Base-by-base conservation (phyloP, 2,797 vertebrate species). In the Catostomus latipinnis region DNA sequence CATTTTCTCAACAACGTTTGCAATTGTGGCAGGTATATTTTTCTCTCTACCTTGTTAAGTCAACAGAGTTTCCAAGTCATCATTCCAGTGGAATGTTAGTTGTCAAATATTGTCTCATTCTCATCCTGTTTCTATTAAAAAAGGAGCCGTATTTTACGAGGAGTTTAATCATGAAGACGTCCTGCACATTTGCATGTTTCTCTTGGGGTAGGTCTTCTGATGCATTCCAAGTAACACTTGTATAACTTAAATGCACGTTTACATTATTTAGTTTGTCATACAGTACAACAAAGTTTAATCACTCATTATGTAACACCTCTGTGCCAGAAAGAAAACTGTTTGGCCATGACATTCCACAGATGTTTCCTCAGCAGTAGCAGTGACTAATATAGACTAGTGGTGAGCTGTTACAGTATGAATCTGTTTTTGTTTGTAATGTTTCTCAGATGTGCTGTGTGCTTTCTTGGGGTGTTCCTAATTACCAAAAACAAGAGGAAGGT, bases 181-280 rank as follows among this genome's bases (percentile, higher is more conserved):
- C 5, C 96, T 99, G 76, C 96, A 98, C 84, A 93, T 99, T 85
- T 96, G 96, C 88, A 94, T 99, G 95, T 99, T 95, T 91, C 88
- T 94, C 0, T 91, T 99, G 81, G 98, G 97, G 98, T 99, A 90
- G 95, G 97, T 94, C 3, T 68, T 52, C 43, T 60, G 10, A 53
- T 9, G 2, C 68, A 48, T 54, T 60, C 2, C 4, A 10, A 45
- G 14, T 1, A 22, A 53, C 8, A 56, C 11, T 58, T 52, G 7
- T 63, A 6, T 65, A n/a, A 14, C 43, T 9, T 1, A 8, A 6
- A 43, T 43, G 60, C 60, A 12, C 12, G 54, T 18, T 75, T 5
- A 22, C 50, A 57, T 66, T 34, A 34, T 34, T 16, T 3, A 75
- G 3, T 72, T 34, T 57, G 1, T 57, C 9, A 46, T 74, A 63